A percentile compares a stretch with the other conserved stretches of the same genome.
These are phyloP conservation scores for Morus bassanus DNA, from an alignment of 2,797 vertebrate species.

Conservation along the genomic window DNA sequence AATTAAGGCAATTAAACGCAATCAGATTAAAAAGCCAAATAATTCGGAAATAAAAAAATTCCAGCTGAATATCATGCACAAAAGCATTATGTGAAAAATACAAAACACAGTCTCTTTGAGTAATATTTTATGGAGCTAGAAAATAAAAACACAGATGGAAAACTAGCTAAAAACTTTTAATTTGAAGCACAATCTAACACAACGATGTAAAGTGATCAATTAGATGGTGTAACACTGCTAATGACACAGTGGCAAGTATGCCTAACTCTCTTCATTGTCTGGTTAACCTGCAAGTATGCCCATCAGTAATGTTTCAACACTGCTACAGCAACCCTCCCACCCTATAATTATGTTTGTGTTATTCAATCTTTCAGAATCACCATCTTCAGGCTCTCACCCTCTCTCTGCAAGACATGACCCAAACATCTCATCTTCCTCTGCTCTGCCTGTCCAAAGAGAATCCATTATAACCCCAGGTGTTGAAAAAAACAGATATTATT, in stretches of 20 bases:
- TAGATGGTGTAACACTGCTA: background rate
- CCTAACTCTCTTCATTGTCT: constrained; percentile 15
- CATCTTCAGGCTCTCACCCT: constrained; percentile 21
- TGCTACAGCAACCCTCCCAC: background rate
- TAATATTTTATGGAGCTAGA: background rate
- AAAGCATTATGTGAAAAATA: background rate
- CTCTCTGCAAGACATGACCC: constrained; percentile 36
- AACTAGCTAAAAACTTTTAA: background rate
- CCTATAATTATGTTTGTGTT: background rate
- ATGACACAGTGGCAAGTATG: background rate
- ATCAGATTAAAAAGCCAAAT: background rate
- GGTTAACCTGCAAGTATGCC: constrained; percentile 19
- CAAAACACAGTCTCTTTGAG: background rate
- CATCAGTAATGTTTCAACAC: background rate
- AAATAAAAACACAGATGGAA: background rate
- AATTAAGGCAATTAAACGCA: background rate
- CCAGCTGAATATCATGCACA: background rate
- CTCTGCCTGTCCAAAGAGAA: constrained; percentile 58
- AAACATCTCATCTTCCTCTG: constrained; percentile 61
- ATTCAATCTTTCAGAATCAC: constrained; percentile 49
- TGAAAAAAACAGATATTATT: constrained; percentile 7
- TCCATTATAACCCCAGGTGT: constrained; percentile 62
- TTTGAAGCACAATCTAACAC: background rate
- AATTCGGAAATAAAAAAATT: background rate
- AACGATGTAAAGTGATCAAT: background rate